Evolutionary conservation across 2,113 vertebrate species (phyloP).

Genomic region (Eulacestoma nigropectus): DNA sequence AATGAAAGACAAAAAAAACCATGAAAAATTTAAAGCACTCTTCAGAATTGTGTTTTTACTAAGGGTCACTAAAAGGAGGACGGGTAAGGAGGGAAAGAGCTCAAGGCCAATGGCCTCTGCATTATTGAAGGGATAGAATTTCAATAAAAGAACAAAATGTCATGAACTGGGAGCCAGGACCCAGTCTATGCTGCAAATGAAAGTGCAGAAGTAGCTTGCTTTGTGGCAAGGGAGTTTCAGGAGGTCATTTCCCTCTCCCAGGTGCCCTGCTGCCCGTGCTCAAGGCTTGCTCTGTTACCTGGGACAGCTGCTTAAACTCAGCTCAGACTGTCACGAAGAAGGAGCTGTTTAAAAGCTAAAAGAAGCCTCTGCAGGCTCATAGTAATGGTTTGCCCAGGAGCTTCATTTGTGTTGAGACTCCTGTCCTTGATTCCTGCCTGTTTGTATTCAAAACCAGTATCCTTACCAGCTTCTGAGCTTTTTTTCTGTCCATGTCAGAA

Average conservation of each 20-base stretch:
- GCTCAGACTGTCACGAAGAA: neutral
- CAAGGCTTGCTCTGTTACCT: neutral
- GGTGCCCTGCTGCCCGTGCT: neutral
- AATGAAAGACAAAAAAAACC: neutral
- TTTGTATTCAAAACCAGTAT: neutral
- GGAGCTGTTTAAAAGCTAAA: neutral
- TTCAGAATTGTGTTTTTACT: neutral
- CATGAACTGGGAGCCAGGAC: neutral
- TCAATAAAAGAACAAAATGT: neutral
- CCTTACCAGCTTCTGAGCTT: neutral
- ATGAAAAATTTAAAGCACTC: neutral
- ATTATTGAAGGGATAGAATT: neutral
- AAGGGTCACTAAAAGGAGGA: neutral
- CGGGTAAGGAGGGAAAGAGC: neutral
- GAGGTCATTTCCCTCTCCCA: neutral
- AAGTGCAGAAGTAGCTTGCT: neutral
- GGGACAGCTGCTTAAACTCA: neutral
- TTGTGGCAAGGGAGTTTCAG: neutral
- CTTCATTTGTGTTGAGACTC: neutral
- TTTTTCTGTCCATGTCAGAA: neutral
- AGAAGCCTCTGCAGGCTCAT: neutral
- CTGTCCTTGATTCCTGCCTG: neutral
- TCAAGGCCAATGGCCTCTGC: neutral
- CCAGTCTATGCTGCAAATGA: neutral
- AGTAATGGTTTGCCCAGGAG: neutral